These are phyloP conservation scores for Lepisosteus osseus DNA, from an alignment of 2,113 vertebrate species.

Conservation along the genomic window DNA sequence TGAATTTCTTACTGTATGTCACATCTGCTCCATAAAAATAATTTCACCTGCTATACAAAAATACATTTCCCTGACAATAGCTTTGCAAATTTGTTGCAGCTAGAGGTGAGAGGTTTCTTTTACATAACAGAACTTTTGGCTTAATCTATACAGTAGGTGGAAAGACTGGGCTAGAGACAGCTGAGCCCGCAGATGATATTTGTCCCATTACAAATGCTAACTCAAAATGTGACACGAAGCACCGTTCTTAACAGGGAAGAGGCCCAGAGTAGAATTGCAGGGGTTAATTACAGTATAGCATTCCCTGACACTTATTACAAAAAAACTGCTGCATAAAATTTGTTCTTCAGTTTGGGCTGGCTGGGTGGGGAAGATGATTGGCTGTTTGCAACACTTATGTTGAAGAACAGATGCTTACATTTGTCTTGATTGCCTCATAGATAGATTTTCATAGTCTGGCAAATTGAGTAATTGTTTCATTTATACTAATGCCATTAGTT, in stretches of 20 bases:
- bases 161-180: too few relatives aligned
- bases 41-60: too few relatives aligned
- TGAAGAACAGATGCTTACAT: background rate
- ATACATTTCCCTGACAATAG: background rate
- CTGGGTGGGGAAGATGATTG: constrained; percentile 3
- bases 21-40: too few relatives aligned
- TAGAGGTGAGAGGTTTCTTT: too few relatives aligned
- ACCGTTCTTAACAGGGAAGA: constrained; percentile 3
- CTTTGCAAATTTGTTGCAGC: background rate
- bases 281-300: background rate
- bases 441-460: background rate
- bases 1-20: background rate
- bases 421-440: background rate
- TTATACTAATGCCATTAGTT: too few relatives aligned
- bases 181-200: too few relatives aligned
- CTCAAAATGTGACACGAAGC: background rate
- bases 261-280: constrained; percentile 12
- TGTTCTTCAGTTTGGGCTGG: constrained; percentile 22
- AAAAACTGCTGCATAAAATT: constrained; percentile 3
- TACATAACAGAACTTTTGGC: background rate
- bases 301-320: constrained; percentile 16
- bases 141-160: background rate
- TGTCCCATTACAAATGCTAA: too few relatives aligned
- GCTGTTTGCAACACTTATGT: background rate
- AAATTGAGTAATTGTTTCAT: background rate